Evolutionary conservation across 2,113 vertebrate genomes (phyloP), one percentile per base, ranked within the genome.

Genomic region (Ahaetulla prasina): DNA sequence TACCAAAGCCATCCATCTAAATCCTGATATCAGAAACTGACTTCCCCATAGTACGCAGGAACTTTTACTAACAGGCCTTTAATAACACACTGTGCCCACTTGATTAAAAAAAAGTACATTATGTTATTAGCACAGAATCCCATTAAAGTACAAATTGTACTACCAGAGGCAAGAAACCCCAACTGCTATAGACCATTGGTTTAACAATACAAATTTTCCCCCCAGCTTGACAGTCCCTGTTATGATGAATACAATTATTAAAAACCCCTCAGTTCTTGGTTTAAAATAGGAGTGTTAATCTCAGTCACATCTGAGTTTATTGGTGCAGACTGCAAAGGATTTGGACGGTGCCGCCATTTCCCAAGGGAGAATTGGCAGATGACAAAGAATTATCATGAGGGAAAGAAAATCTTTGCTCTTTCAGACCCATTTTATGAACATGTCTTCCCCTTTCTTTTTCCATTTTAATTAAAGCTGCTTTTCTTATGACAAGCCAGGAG

Each of bases 141-240:
- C 93, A 68, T 93, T 92, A 90, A 96, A 95, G 93, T 94, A 89
- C 90, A 96, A 94, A 94, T 92, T 87, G 60, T 18, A 1, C 16
- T 84, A n/a, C 47, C 86, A 85, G 92, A 93, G 94, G 93, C 53
- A 85, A 49, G 91, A 87, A 92, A 85, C 0, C 0, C 0, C 0
- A 0, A 57, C 80, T 91, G 10, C 90, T 94, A 84, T 74, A 90
- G 94, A 95, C 90, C 2, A 54, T 74, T 55, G 90, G 87, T 35
- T 91, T 85, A 88, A 85, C 30, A 85, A 68, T 1, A 68, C 30
- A 89, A 54, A 68, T 47, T 3, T 87, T 95, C 87, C 0, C 60
- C 0, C 88, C 74, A 96, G 92, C n/a, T n/a, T 91, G 90, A 93
- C 47, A n/a, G 27, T 89, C 49, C 27, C 27, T 68, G 47, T 89